A percentile compares a stretch with the other conserved stretches of the same genome.
phyloP scores from a whole-genome alignment of 1,140 invertebrate genomes.

The Lanistes nyassanus region DNA sequence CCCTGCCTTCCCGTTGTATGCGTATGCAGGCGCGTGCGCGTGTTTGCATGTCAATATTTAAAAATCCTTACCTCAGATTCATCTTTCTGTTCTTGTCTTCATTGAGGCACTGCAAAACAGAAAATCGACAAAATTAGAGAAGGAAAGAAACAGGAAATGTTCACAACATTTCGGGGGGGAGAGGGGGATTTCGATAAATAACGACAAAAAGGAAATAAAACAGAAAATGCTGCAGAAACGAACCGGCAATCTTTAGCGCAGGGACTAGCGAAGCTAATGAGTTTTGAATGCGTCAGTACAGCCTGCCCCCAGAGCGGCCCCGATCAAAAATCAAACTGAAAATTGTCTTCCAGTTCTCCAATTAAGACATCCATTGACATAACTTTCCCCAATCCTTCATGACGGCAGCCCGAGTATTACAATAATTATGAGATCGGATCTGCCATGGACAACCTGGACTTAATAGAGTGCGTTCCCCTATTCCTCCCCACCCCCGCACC shows the following conservation, averaged over 20 bases:
- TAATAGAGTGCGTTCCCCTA: too few relatives aligned
- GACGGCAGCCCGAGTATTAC: constrained; percentile 6
- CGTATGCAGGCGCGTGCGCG: background rate
- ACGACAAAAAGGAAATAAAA: too few relatives aligned
- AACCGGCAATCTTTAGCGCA: too few relatives aligned
- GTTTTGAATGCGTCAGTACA: too few relatives aligned
- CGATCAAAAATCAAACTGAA: background rate
- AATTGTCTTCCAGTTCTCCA: constrained; percentile 6
- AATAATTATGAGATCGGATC: background rate
- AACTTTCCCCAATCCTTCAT: background rate
- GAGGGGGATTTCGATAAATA: too few relatives aligned
- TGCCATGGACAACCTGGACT: too few relatives aligned
- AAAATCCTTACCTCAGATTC: background rate
- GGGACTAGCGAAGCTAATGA: too few relatives aligned
- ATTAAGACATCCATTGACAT: constrained; percentile 11
- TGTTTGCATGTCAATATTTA: background rate
- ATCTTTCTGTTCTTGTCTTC: constrained; percentile 14
- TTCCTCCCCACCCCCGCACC: too few relatives aligned
- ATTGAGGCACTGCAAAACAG: constrained; percentile 1
- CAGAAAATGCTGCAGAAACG: too few relatives aligned
- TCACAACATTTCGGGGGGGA: too few relatives aligned
- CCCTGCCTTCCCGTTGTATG: background rate
- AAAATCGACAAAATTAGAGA: background rate
- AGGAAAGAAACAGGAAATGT: background rate
- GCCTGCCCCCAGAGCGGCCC: background rate